Conservation (phyloP, 2,888 invertebrate species). For the Tetragonula carbonaria region DNA sequence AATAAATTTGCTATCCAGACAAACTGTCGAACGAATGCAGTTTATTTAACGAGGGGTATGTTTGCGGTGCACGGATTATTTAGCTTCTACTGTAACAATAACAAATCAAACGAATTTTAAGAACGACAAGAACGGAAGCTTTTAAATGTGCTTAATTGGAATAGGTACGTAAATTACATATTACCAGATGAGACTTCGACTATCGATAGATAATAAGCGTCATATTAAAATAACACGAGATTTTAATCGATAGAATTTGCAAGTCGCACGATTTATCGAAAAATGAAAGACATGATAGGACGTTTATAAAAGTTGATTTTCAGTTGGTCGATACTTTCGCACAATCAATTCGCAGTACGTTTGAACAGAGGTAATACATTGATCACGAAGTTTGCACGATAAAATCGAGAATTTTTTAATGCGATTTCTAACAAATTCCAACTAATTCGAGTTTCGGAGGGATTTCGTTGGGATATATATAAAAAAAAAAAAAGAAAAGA, state of each 20-base stretch:
- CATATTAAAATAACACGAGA: background rate
- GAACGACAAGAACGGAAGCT: background rate
- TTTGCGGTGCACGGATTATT: no score
- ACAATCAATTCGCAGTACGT: background rate
- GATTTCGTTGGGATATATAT: constrained; percentile 1
- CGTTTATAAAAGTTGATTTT: constrained; percentile 9
- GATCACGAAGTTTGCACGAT: constrained; percentile 16
- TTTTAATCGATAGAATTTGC: background rate
- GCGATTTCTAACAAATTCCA: constrained; percentile 15
- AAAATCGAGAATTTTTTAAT: constrained; percentile 35
- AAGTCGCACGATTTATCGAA: background rate
- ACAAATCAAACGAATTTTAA: background rate
- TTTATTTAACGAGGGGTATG: background rate
- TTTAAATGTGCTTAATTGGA: background rate
- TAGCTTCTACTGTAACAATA: no score
- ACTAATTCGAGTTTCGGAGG: constrained; percentile 5
- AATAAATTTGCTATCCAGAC: background rate
- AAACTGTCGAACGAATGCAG: background rate
- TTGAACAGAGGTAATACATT: constrained; percentile 14
- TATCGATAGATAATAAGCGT: background rate
- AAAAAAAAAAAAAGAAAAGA: background rate
- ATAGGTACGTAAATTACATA: background rate
- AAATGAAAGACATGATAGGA: background rate
- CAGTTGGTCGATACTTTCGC: constrained; percentile 3
- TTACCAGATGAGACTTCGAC: background rate